phyloP scores from a whole-genome alignment of 2,797 vertebrate species.

The Spondyliosoma cantharus region DNA sequence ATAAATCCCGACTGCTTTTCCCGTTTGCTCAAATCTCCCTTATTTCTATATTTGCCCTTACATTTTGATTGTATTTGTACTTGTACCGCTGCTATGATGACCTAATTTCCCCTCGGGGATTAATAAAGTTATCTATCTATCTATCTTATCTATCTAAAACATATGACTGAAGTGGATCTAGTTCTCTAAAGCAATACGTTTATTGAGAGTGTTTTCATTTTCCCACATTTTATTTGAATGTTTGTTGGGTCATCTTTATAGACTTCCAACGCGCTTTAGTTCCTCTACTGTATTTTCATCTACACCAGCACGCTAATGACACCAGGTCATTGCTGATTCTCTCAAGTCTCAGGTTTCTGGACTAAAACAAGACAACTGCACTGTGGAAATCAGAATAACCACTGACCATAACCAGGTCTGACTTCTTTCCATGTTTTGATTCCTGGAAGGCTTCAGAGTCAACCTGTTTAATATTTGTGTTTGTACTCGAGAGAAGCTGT shows the following conservation, averaged over 20 bases:
- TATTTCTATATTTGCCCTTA: too few species aligned
- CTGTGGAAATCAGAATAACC: conserved; percentile 42
- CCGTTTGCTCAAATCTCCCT: conserved; percentile 1
- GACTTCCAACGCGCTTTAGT: conserved; percentile 22
- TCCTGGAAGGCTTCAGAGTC: neutral
- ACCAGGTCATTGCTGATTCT: conserved; percentile 5
- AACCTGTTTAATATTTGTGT: neutral
- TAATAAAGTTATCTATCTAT: too few species aligned
- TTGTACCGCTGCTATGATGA: too few species aligned
- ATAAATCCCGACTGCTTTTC: conserved; percentile 34
- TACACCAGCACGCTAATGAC: conserved; percentile 28
- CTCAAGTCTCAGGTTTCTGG: conserved; percentile 39
- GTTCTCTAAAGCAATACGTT: conserved; percentile 25
- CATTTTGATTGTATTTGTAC: too few species aligned
- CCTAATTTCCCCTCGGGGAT: too few species aligned
- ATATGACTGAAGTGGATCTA: conserved; percentile 16
- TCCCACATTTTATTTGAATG: neutral
- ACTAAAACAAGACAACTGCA: conserved; percentile 35
- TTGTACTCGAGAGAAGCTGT: neutral
- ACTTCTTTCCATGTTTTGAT: conserved; percentile 24
- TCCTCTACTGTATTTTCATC: conserved; percentile 20
- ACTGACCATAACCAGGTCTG: conserved; percentile 12
- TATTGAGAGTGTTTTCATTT: conserved; percentile 9
- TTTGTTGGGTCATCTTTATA: neutral
- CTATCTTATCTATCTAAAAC: neutral